These are phyloP conservation scores for Asarcornis scutulata DNA, from an alignment of 2,113 vertebrate species.

Conservation along the genomic window DNA sequence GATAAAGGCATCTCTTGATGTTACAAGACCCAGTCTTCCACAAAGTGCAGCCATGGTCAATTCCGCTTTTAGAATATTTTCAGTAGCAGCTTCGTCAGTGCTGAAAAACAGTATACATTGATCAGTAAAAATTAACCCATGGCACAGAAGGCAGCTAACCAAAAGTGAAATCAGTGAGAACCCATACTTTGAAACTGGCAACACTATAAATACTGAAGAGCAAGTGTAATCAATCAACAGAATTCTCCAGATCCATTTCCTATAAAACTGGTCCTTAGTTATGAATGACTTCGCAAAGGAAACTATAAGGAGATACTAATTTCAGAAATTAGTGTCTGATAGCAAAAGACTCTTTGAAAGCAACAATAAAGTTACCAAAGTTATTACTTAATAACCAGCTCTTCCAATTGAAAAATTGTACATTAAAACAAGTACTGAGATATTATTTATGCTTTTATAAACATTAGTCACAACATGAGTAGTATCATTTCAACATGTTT, in stretches of 20 bases:
- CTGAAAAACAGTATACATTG: constrained; percentile 75
- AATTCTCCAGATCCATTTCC: constrained; percentile 9
- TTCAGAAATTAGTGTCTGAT: neutral
- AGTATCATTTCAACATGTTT: neutral
- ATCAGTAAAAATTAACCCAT: constrained; percentile 19
- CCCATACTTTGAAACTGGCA: neutral
- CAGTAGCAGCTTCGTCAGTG: constrained; percentile 96
- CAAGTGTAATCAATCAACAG: constrained; percentile 6
- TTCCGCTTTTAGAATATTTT: constrained; percentile 98
- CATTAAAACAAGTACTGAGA: neutral
- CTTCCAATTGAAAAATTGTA: neutral
- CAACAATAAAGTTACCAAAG: neutral
- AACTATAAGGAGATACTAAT: neutral
- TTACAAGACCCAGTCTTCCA: constrained; percentile 91
- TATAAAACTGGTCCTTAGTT: neutral
- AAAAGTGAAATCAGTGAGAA: neutral
- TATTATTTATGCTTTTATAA: neutral
- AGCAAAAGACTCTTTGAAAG: neutral
- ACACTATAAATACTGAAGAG: neutral
- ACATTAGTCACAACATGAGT: neutral
- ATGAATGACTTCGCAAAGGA: neutral
- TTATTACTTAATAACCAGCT: neutral
- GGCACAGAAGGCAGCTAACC: neutral
- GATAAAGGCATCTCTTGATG: constrained; percentile 97
- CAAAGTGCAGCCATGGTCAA: constrained; percentile 95